Evolutionary conservation across 2,113 vertebrate species (phyloP).

Genomic region (Melospiza georgiana): DNA sequence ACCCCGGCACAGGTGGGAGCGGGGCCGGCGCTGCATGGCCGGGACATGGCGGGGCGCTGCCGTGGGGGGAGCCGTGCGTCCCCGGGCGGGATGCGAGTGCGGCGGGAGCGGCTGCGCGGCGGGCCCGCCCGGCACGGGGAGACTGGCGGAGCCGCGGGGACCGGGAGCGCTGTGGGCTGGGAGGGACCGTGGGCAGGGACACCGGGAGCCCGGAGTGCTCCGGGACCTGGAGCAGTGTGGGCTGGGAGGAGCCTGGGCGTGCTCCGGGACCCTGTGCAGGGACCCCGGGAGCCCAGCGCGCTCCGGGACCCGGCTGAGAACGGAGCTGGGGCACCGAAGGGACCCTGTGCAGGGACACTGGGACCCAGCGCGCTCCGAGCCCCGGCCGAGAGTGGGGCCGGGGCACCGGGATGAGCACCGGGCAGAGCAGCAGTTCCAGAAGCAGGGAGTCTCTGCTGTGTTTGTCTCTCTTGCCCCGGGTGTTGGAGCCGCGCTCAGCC

Average conservation of each 20-base stretch:
- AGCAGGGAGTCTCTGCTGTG: fast-evolving
- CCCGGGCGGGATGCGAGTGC: neutral
- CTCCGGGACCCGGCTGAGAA: too few species aligned
- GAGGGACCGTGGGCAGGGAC: too few species aligned
- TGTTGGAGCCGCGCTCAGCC: neutral
- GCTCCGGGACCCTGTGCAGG: too few species aligned
- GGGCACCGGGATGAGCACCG: fast-evolving
- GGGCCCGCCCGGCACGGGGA: neutral
- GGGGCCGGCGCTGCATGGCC: neutral
- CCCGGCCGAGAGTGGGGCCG: neutral
- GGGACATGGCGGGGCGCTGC: too few species aligned
- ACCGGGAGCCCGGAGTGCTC: too few species aligned
- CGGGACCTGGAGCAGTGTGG: fast-evolving
- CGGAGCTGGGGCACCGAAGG: too few species aligned
- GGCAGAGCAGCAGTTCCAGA: fast-evolving
- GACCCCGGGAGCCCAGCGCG: too few species aligned
- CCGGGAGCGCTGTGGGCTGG: fast-evolving
- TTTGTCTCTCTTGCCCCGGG: fast-evolving
- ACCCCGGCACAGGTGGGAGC: neutral
- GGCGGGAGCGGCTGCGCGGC: too few species aligned
- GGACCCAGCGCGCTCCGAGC: neutral
- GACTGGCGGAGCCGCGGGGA: neutral
- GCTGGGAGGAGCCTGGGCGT: too few species aligned
- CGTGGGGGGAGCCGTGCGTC: too few species aligned
- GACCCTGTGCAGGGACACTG: too few species aligned